Evolutionary conservation across 2,113 vertebrate species (phyloP).

Genomic region (Kobus ellipsiprymnus): DNA sequence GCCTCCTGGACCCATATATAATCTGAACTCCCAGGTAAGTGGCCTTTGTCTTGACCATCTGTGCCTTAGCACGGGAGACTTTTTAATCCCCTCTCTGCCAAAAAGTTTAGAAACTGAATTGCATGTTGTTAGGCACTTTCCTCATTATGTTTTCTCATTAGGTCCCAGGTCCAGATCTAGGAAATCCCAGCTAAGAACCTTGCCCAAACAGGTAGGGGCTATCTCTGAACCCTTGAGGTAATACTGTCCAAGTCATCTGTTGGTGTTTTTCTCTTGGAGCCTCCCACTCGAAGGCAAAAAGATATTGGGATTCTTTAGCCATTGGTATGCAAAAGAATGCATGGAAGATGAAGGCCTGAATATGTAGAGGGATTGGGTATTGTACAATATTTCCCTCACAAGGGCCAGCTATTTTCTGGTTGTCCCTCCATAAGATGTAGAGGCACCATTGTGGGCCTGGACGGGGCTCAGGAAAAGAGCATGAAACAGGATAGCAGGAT

Average conservation of each 20-base stretch:
- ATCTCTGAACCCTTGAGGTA: neutral
- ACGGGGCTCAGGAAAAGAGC: neutral
- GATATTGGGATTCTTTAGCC: neutral
- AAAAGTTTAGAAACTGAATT: neutral
- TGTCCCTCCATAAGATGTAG: neutral
- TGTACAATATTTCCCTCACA: neutral
- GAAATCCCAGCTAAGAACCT: neutral
- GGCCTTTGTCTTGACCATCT: neutral
- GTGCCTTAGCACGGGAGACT: neutral
- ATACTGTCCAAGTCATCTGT: neutral
- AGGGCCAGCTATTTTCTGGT: neutral
- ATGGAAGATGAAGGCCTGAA: neutral
- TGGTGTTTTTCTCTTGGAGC: neutral
- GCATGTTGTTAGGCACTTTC: neutral
- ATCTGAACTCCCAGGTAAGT: neutral
- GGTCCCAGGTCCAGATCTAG: neutral
- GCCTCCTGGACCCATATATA: rapidly evolving
- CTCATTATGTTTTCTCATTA: neutral
- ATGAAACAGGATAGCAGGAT: neutral
- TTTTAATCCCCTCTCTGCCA: neutral
- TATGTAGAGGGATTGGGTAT: neutral
- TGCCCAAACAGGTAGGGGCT: neutral
- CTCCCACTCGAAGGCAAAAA: neutral
- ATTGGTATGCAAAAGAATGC: neutral
- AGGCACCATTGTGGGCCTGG: neutral